Evolutionary conservation across 2,888 invertebrate genomes (phyloP).

Genomic region (Liposcelis brunnea): DNA sequence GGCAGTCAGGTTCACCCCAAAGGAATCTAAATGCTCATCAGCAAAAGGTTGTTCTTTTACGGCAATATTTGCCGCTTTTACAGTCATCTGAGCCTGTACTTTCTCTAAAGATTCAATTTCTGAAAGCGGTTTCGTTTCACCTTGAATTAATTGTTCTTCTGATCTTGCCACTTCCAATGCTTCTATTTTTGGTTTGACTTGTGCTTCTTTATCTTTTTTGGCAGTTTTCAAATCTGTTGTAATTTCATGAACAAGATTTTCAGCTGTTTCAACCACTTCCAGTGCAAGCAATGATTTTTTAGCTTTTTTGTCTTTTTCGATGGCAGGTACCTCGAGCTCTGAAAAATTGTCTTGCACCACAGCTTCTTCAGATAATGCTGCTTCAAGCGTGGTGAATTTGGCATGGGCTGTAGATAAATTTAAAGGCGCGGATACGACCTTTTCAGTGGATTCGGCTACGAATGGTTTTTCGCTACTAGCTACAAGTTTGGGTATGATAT

Average conservation of each 20-base stretch:
- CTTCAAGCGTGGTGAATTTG: too few relatives aligned
- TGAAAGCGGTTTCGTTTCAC: slow-evolving; percentile 8
- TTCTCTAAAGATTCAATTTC: slow-evolving; percentile 7
- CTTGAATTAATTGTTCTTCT: not conserved
- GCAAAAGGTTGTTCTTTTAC: slow-evolving; percentile 8
- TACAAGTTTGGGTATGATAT: slow-evolving; percentile 19
- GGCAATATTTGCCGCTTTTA: not conserved
- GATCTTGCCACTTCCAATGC: slow-evolving; percentile 1
- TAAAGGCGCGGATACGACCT: not conserved
- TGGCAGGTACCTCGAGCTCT: slow-evolving; percentile 16
- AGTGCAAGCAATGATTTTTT: slow-evolving; percentile 21
- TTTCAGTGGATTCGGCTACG: not conserved
- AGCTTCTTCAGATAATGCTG: too few relatives aligned
- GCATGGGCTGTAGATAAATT: not conserved
- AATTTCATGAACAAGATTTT: slow-evolving; percentile 5
- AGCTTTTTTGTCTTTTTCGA: slow-evolving; percentile 21
- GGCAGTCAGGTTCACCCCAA: slow-evolving; percentile 3
- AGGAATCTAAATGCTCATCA: slow-evolving; percentile 10
- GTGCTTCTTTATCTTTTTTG: not conserved
- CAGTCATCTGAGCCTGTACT: slow-evolving; percentile 6
- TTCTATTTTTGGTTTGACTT: not conserved
- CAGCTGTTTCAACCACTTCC: not conserved
- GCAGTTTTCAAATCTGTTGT: not conserved
- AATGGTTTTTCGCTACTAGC: slow-evolving; percentile 14
- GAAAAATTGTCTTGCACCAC: too few relatives aligned